Conservation (phyloP, 1,140 invertebrate genomes). For the Caenorhabditis briggsae region DNA sequence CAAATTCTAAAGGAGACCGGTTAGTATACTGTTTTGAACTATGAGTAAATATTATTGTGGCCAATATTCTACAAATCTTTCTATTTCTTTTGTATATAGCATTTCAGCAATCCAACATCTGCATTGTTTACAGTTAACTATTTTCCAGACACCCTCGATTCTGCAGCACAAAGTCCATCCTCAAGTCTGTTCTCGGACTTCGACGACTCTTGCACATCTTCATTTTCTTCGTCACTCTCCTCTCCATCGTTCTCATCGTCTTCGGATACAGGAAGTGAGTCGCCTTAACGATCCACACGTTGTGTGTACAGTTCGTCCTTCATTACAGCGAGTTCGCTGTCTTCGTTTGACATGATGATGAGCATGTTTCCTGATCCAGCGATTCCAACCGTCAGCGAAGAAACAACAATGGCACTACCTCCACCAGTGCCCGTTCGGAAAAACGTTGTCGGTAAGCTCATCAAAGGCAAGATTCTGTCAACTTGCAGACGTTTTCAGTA, state of each 20-base stretch:
- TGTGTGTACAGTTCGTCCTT: conserved; percentile 38
- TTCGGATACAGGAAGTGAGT: conserved; percentile 39
- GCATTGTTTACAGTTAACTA: neutral
- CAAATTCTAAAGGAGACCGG: conserved; percentile 39
- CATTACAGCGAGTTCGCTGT: conserved; percentile 45
- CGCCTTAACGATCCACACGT: conserved; percentile 42
- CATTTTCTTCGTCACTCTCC: conserved; percentile 8
- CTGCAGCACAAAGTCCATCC: conserved; percentile 38
- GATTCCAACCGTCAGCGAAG: conserved; percentile 18
- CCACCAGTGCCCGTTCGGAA: neutral
- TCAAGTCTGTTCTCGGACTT: conserved; percentile 39
- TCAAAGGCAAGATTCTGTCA: conserved; percentile 6
- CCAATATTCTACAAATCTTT: no score
- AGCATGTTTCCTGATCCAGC: conserved; percentile 47
- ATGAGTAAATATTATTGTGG: no score
- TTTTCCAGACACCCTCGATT: conserved; percentile 25
- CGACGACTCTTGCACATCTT: conserved; percentile 22
- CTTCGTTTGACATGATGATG: conserved; percentile 47
- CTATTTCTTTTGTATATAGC: no score
- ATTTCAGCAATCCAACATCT: no score
- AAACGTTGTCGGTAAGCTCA: conserved; percentile 43
- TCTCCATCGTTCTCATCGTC: conserved; percentile 18
- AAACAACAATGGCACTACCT: neutral
- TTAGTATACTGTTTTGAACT: neutral
- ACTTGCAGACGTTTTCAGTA: conserved; percentile 46